Conservation (phyloP, 2,888 invertebrate genomes). For the Ophioninae sp. region DNA sequence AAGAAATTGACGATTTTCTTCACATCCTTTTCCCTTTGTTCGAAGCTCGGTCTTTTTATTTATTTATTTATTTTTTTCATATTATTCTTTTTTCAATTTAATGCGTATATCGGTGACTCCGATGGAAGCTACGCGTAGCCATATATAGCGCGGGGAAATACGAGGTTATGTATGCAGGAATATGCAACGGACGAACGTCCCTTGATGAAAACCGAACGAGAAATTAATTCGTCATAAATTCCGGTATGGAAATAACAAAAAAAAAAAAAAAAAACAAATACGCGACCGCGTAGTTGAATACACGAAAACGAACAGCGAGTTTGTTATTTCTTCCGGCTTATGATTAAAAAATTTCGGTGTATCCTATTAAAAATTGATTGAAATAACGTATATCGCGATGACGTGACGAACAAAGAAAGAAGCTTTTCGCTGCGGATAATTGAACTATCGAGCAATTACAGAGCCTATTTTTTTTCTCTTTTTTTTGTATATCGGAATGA, state of each 20-base stretch:
- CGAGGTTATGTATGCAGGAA: neutral
- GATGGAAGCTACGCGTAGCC: neutral
- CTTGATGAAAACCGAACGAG: neutral
- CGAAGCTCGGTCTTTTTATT: slow-evolving; percentile 18
- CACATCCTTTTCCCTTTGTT: neutral
- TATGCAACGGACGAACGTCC: neutral
- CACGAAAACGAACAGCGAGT: neutral
- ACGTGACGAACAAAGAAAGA: neutral
- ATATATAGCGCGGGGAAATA: neutral
- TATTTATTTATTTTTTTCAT: neutral
- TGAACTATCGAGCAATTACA: neutral
- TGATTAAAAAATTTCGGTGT: neutral
- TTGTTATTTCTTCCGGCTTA: neutral
- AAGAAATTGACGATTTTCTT: too few species aligned
- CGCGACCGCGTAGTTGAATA: too few species aligned
- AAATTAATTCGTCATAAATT: neutral
- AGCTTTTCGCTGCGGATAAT: neutral
- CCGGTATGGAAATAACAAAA: neutral
- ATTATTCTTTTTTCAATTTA: neutral
- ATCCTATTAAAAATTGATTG: neutral
- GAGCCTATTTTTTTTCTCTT: neutral
- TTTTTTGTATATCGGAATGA: neutral
- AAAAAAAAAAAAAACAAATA: neutral
- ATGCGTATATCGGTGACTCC: neutral
- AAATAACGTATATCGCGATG: neutral